These are phyloP conservation scores for Neotragus moschatus DNA, from an alignment of 2,113 vertebrate species.

Conservation along the genomic window DNA sequence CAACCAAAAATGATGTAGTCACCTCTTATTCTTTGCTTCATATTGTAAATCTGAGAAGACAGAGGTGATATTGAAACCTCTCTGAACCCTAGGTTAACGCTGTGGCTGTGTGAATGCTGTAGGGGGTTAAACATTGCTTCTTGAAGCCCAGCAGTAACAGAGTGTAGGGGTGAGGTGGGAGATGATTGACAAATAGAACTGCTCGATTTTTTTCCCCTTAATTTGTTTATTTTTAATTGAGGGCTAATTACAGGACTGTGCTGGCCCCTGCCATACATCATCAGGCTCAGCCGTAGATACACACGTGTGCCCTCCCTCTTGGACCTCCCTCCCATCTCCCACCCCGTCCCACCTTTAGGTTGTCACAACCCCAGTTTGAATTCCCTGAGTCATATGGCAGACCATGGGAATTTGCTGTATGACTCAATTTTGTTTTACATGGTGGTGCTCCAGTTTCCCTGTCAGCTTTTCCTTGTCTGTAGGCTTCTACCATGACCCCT, in stretches of 20 bases:
- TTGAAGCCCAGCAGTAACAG: rapidly evolving
- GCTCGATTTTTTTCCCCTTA: background rate
- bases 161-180: background rate
- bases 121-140: no score
- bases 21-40: background rate
- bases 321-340: background rate
- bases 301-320: background rate
- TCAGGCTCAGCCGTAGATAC: background rate
- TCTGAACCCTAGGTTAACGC: background rate
- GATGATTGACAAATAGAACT: background rate
- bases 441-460: background rate
- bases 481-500: background rate
- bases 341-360: background rate
- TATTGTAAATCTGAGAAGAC: background rate
- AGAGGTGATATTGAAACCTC: background rate
- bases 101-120: background rate
- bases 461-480: background rate
- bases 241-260: background rate
- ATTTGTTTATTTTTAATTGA: background rate
- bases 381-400: background rate
- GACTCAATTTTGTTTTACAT: background rate
- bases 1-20: background rate
- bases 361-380: background rate
- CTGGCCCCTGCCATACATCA: background rate
- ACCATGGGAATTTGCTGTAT: background rate